Evolutionary conservation across 1,140 invertebrate genomes (phyloP).

Genomic region (Galendromus occidentalis): DNA sequence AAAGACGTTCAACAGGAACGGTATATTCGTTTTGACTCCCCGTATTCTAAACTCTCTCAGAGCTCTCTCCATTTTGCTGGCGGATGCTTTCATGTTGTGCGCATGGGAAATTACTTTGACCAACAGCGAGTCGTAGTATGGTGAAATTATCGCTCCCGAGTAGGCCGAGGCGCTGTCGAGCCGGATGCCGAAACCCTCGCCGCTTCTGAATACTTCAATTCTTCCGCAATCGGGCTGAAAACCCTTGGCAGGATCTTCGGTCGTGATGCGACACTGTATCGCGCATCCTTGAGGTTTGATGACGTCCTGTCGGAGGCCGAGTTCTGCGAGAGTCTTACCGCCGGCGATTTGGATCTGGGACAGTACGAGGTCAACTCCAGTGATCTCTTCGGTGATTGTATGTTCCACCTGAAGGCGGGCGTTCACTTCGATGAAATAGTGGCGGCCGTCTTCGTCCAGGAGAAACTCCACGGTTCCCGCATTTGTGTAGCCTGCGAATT

Average conservation of each 20-base stretch:
- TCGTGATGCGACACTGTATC: constrained; percentile 34
- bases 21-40: constrained; percentile 14
- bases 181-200: constrained; percentile 18
- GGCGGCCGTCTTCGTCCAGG: constrained; percentile 17
- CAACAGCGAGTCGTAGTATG: constrained; percentile 13
- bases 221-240: constrained; percentile 36
- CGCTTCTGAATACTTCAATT: constrained; percentile 10
- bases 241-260: constrained; percentile 33
- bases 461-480: constrained; percentile 23
- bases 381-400: constrained; percentile 20
- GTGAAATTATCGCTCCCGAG: constrained; percentile 1
- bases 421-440: constrained; percentile 22
- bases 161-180: constrained; percentile 12
- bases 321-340: constrained; percentile 16
- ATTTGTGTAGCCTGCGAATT: constrained; percentile 29
- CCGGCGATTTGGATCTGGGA: constrained; percentile 17
- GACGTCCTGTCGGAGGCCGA: constrained; percentile 16
- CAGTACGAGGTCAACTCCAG: constrained; percentile 20
- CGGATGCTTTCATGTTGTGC: constrained; percentile 3
- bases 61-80: constrained; percentile 3
- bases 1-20: constrained; percentile 9
- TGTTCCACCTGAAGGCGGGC: constrained; percentile 21
- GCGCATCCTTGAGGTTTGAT: constrained; percentile 24
- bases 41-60: constrained; percentile 12
- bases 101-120: constrained; percentile 13